A percentile compares a stretch with the other conserved stretches of the same genome.
Conservation (phyloP, 2,797 vertebrate species). For the Tragopan temminckii region DNA sequence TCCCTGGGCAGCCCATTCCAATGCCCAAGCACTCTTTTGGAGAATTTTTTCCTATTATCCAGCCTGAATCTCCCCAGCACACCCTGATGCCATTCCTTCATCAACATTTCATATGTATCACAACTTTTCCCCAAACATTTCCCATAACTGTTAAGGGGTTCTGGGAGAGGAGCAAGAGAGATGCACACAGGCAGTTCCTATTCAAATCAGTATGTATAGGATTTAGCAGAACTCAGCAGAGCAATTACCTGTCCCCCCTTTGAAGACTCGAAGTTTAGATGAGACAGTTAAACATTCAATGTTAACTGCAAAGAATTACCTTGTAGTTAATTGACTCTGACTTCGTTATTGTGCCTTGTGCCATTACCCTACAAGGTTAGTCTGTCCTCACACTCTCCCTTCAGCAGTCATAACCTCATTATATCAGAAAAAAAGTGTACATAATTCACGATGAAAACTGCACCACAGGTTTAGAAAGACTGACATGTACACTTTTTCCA, state of each 20-base stretch:
- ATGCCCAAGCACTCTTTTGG: too few relatives aligned
- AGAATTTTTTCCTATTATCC: too few relatives aligned
- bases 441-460: not conserved
- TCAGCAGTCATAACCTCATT: not conserved
- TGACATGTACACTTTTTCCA: not conserved
- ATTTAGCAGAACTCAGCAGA: not conserved
- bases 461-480: not conserved
- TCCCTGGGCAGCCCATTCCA: too few relatives aligned
- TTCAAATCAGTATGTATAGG: not conserved
- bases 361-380: not conserved
- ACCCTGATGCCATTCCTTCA: too few relatives aligned
- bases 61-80: too few relatives aligned
- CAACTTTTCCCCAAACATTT: not conserved
- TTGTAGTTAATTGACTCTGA: not conserved
- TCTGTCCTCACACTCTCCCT: not conserved
- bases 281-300: not conserved
- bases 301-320: not conserved
- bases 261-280: not conserved
- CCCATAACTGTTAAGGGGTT: not conserved
- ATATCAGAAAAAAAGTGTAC: not conserved
- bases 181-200: not conserved
- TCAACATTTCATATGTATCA: too few relatives aligned
- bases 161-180: constrained; percentile 16
- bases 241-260: not conserved
- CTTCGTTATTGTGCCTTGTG: not conserved